Evolutionary conservation across 92 coral and sea anemone species (phyloP).

Genomic region (Phenganax subtilis): DNA sequence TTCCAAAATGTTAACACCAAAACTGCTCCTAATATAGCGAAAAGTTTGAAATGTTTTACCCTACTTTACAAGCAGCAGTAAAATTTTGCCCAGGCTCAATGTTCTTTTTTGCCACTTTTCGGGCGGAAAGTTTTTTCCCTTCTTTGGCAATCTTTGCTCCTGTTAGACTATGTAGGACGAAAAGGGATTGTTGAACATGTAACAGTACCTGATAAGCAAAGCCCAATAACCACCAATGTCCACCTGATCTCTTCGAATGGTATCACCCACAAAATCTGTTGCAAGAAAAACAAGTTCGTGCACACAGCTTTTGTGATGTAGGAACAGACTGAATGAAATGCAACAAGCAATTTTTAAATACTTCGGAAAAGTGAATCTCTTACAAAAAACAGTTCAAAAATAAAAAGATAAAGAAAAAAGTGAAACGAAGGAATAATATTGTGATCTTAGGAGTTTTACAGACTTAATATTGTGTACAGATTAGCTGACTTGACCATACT

Average conservation of each 20-base stretch:
- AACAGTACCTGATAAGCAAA: constrained; percentile 70
- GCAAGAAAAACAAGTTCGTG: neutral
- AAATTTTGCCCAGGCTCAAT: too few relatives aligned
- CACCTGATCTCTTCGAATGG: constrained; percentile 87
- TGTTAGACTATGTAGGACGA: neutral
- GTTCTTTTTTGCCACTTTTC: too few relatives aligned
- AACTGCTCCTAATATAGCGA: constrained; percentile 64
- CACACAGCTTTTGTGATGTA: neutral
- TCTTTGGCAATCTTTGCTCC: too few relatives aligned
- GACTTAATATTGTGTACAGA: too few relatives aligned
- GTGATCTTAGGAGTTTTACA: neutral
- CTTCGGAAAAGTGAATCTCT: neutral
- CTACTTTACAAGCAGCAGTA: neutral
- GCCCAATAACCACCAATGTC: constrained; percentile 77
- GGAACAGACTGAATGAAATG: neutral
- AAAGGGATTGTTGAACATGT: neutral
- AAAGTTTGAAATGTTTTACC: neutral
- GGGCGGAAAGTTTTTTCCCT: too few relatives aligned
- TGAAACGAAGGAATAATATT: neutral
- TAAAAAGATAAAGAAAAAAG: too few relatives aligned
- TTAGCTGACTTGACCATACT: too few relatives aligned
- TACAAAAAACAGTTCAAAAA: too few relatives aligned
- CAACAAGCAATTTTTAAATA: neutral
- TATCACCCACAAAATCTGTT: constrained; percentile 81
- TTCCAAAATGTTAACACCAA: constrained; percentile 91